Evolutionary conservation across 2,113 vertebrate genomes (phyloP), one percentile per base, ranked within the genome.

Genomic region (Dolichallabes microphthalmus): DNA sequence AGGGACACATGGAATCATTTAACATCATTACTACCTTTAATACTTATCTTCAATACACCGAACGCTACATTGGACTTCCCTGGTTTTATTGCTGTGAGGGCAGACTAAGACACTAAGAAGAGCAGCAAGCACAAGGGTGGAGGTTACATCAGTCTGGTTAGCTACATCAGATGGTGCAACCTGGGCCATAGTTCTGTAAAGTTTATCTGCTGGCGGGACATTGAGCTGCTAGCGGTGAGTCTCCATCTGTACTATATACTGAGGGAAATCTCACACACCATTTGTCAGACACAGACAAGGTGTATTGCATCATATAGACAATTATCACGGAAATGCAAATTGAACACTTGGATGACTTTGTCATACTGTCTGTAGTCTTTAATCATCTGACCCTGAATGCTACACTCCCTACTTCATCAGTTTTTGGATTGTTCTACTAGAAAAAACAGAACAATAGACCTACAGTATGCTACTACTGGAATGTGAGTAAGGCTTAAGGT

Each of bases 211-310:
- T 35, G 35, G 3, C 35, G 35, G 35, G 75, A 55, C 14, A 57
- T 57, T 77, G 75, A 77, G 53, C 75, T 77, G 52, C 14, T 27
- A 53, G 45, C 12, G 53, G n/a, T 77, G 52, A 55, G 52, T 77
- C 52, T 77, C 22, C 7, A 8, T 15, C 25, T n/a, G 25, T 55
- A 77, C 17, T 32, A 57, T 25, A 30, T 57, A 45, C 73, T 45
- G 1, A 22, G 22, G 25, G 35, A 75, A 39, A 11, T 75, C 10
- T 53, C 45, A 2, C 53, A 58, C 11, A 27, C n/a, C 30, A 35
- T 60, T 80, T 79, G 76, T 80, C 2, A 2, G 13, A 64, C n/a
- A 35, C 19, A 4, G 57, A 80, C 57, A 80, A 10, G 1, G 30
- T 32, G 0, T 80, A 35, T 80, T 35, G n/a, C 35, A 35, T 35